phyloP scores from a whole-genome alignment of 2,113 vertebrate species.

The Scatophagus argus region DNA sequence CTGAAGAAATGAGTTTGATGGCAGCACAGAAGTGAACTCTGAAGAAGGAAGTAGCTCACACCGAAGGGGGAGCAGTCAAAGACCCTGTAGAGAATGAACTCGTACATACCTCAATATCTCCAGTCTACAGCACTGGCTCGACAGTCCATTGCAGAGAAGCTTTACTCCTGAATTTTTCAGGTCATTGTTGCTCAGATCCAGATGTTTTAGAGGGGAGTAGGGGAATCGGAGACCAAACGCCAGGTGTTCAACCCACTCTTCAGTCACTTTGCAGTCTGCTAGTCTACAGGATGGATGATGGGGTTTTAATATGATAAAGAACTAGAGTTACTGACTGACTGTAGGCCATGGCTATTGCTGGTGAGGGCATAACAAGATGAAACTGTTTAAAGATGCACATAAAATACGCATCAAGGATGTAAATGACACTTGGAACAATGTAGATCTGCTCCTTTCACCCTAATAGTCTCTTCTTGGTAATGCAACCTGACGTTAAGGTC shows the following conservation, averaged over 20 bases:
- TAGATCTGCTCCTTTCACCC: background rate
- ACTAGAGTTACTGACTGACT: too few species aligned
- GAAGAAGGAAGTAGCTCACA: background rate
- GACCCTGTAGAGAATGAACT: background rate
- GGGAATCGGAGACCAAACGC: slow-evolving; percentile 50
- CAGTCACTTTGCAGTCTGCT: slow-evolving; percentile 63
- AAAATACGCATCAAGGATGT: background rate
- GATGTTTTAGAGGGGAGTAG: slow-evolving; percentile 30
- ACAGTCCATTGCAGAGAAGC: slow-evolving; percentile 61
- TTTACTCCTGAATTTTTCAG: slow-evolving; percentile 53
- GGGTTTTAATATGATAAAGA: background rate
- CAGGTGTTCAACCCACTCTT: slow-evolving; percentile 53
- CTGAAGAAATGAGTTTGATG: background rate
- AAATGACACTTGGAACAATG: fast-evolving
- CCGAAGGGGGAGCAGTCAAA: background rate
- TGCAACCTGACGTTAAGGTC: background rate
- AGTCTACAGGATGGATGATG: slow-evolving; percentile 47
- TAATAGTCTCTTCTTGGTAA: background rate
- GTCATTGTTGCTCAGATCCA: slow-evolving; percentile 76
- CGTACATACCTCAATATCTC: slow-evolving; percentile 55
- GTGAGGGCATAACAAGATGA: too few species aligned
- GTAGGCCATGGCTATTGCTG: too few species aligned
- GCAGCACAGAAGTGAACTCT: too few species aligned
- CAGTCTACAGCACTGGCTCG: slow-evolving; percentile 59
- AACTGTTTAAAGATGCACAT: background rate